Base-by-base conservation (phyloP, 2,888 invertebrate species). In the Exephanes ischioxanthus region DNA sequence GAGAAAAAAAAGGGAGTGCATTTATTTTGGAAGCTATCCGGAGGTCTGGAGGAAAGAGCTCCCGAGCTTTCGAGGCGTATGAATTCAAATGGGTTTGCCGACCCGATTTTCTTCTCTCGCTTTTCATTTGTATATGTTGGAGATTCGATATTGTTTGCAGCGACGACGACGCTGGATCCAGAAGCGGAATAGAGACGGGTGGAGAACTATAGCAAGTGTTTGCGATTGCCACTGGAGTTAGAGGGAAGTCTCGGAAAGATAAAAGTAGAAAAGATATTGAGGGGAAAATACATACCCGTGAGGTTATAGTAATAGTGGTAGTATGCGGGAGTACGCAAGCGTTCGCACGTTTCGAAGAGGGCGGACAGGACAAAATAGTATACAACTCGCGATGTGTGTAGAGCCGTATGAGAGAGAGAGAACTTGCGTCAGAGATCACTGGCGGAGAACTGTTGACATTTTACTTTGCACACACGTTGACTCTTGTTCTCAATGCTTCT, bases 1-100 rank as follows among this genome's bases (percentile, higher is more conserved):
- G 66, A 55, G 55, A 66, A 16, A 55, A 53, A 83, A 66, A 76
- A 3, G 37, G 33, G 72, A 80, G 79, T 79, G 71, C 72, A 86
- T 85, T 86, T 83, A 82, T 68, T 77, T 77, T 53, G 33, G 63
- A 51, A 22, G 53, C 30, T 26, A 76, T 76, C 37, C 51, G 22
- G 11, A 3, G 37, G 30, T 71, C 67, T 55, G 63, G 37, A 1
- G 22, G 70, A 45, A 45, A 68, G 48, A 55, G 41, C 30, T 79
- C 55, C 2, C 4, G n/a, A 51, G 19, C 19, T 16, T 51, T 51
- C 48, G 26, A 71, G 19, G 78, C 70, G 55, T 88, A 90, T 90
- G 90, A 90, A 92, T 92, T 91, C 88, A 90, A 90, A 92, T 90
- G 90, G 88, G 88, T 88, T 88, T 87, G 81, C 88, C 87, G 87